Conservation (phyloP, 2,888 invertebrate species). For the Peribatodes rhomboidaria region DNA sequence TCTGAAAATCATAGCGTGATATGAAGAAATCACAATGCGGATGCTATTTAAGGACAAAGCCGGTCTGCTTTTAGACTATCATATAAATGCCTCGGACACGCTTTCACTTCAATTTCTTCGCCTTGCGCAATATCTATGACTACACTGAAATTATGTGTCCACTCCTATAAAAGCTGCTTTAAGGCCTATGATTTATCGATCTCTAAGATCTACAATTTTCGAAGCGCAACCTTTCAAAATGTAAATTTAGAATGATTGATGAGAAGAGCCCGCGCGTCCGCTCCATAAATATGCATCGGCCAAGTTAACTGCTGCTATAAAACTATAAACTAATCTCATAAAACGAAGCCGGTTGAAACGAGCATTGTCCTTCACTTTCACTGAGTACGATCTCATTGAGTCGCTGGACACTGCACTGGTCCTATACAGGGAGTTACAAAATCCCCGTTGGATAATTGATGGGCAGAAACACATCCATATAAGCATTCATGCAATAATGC, state of each 20-base stretch:
- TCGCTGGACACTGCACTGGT: slow-evolving; percentile 48
- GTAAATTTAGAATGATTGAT: slow-evolving; percentile 42
- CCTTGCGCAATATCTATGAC: slow-evolving; percentile 36
- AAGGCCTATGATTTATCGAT: slow-evolving; percentile 20
- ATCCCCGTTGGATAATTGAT: too few relatives aligned
- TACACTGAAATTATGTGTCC: slow-evolving; percentile 31
- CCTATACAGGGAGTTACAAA: too few relatives aligned
- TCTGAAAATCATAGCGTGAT: slow-evolving; percentile 45
- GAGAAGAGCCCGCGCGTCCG: slow-evolving; percentile 30
- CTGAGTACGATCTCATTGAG: slow-evolving; percentile 54
- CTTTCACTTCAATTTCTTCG: slow-evolving; percentile 60
- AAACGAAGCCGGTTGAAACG: slow-evolving; percentile 29
- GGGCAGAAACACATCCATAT: too few relatives aligned
- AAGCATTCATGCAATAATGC: too few relatives aligned
- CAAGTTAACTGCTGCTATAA: slow-evolving; percentile 33
- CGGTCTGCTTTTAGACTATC: slow-evolving; percentile 58
- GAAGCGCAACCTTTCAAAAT: slow-evolving; percentile 37
- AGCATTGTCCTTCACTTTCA: slow-evolving; percentile 45
- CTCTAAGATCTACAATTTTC: slow-evolving; percentile 27
- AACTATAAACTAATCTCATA: slow-evolving; percentile 29
- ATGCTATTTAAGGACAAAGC: slow-evolving; percentile 74
- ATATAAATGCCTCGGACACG: slow-evolving; percentile 54
- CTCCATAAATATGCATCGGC: slow-evolving; percentile 33
- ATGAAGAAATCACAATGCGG: slow-evolving; percentile 72
- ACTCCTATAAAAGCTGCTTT: slow-evolving; percentile 21